Evolutionary conservation across 2,797 vertebrate genomes (phyloP).

Genomic region (Pantherophis alleghaniensis): DNA sequence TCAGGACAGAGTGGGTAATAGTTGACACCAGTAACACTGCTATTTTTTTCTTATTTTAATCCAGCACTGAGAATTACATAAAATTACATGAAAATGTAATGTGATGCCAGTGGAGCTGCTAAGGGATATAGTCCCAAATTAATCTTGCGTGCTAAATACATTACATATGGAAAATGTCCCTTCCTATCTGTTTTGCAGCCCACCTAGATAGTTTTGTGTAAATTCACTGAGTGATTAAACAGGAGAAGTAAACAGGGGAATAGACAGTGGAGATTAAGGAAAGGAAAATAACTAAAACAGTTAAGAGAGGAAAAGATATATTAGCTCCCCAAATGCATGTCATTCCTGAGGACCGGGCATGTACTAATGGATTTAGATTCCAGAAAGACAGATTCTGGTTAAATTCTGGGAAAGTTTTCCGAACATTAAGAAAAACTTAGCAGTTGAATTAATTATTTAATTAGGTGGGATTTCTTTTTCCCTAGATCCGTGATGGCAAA

Average conservation of each 20-base stretch:
- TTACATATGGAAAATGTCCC: background rate
- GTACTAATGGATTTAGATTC: background rate
- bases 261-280: too few species aligned
- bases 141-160: background rate
- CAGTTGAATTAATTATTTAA: background rate
- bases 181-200: too few species aligned
- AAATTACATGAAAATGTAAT: background rate
- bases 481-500: background rate
- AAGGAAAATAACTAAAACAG: background rate
- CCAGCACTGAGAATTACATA: background rate
- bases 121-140: background rate
- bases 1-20: background rate
- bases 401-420: background rate
- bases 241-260: background rate
- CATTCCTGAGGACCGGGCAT: background rate
- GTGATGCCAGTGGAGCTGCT: background rate
- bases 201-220: background rate
- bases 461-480: background rate
- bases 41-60: background rate
- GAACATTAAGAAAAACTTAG: background rate
- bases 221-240: background rate
- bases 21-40: background rate
- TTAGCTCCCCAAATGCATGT: background rate
- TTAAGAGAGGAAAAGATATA: background rate
- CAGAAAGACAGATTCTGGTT: background rate